Evolutionary conservation across 2,797 vertebrate genomes (phyloP).

Genomic region (Enteromius mattozi): DNA sequence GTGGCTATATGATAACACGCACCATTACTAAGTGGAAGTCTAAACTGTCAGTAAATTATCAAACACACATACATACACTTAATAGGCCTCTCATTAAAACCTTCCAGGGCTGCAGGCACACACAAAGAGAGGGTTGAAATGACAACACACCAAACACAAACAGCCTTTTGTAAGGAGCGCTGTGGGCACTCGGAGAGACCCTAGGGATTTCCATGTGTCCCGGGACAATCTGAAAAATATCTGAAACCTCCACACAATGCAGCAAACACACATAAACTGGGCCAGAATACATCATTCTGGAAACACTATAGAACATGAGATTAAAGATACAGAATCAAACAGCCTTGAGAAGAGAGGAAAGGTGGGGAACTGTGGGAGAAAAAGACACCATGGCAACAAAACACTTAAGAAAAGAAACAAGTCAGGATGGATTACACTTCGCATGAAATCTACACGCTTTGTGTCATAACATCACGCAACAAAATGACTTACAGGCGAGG

Average conservation of each 20-base stretch:
- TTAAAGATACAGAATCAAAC: slow-evolving; percentile 9
- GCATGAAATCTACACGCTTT: slow-evolving; percentile 33
- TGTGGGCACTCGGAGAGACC: slow-evolving; percentile 34
- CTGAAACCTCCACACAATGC: slow-evolving; percentile 41
- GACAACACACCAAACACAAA: slow-evolving; percentile 55
- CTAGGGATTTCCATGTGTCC: slow-evolving; percentile 41
- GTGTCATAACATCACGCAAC: slow-evolving; percentile 39
- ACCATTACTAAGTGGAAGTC: slow-evolving; percentile 38
- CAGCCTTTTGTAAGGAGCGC: slow-evolving; percentile 47
- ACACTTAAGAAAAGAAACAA: slow-evolving; percentile 46
- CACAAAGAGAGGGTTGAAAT: slow-evolving; percentile 52
- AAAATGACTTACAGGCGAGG: slow-evolving; percentile 3
- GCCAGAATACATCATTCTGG: slow-evolving; percentile 25
- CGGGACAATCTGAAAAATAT: slow-evolving; percentile 42
- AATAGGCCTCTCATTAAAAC: slow-evolving; percentile 60
- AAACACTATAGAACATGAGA: slow-evolving; percentile 28
- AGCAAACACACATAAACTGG: slow-evolving; percentile 47
- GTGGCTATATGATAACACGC: background rate
- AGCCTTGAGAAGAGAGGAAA: slow-evolving; percentile 15
- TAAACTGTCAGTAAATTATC: slow-evolving; percentile 31
- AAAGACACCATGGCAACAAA: slow-evolving; percentile 54
- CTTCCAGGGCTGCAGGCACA: slow-evolving; percentile 57
- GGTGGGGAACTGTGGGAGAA: slow-evolving; percentile 26
- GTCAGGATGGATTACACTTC: slow-evolving; percentile 20
- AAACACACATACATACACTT: slow-evolving; percentile 39